Base-by-base conservation (phyloP, 2,888 invertebrate genomes). In the Teinopalpus imperialis region DNA sequence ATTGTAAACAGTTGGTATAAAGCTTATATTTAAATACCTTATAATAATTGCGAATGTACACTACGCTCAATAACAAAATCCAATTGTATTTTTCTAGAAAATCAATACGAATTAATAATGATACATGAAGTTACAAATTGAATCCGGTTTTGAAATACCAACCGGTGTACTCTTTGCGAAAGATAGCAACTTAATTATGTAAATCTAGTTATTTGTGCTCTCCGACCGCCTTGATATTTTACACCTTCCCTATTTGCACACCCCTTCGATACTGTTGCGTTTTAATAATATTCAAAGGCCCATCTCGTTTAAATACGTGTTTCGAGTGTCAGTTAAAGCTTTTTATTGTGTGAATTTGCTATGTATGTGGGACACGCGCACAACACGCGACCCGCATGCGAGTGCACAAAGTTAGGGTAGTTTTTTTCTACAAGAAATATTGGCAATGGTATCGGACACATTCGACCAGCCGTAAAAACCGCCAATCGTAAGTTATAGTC, bases 341-440 rank as follows among this genome's bases (percentile, higher is more conserved):
- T 74, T 76, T 75, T 74, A 78, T 71, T 71, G 63, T 73, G 70
- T 66, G 31, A 81, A 83, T 81, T 82, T 69, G 77, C 77, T 74
- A 76, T 65, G 63, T 67, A 87, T 85, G 78, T 66, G 83, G 81
- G 83, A 79, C 87, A 87, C 86, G 85, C 79, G 85, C 66, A 23
- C 23, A 44, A 58, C 87, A 87, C 86, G 75, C 81, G 87, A 82
- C 86, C 87, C 86, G 86, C 85, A 86, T 86, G 60, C 47, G 62
- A 63, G 54, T 29, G 29, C n/a, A n/a, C n/a, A n/a, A 6, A 37
- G 41, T 34, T 51, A 47, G 66, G 70, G 72, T 61, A 43, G 51
- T 64, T 67, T 72, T 68, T 64, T 66, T 67, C 72, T 66, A 56
- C 49, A 57, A 54, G 55, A 59, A 62, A 59, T 60, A 70, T 79